phyloP scores from a whole-genome alignment of 2,113 vertebrate species.

The Pica pica region DNA sequence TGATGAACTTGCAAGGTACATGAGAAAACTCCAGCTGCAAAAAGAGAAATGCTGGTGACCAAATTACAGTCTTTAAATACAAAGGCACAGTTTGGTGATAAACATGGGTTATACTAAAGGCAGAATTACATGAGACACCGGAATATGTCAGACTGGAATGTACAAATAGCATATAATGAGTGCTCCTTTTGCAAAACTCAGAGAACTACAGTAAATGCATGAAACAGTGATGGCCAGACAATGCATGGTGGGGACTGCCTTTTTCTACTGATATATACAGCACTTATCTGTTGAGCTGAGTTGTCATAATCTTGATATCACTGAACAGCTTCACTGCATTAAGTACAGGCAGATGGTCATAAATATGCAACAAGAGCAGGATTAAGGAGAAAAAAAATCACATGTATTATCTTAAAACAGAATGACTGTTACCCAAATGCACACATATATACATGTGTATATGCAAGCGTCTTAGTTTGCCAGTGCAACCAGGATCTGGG shows the following conservation, averaged over 20 bases:
- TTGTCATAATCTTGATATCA: not conserved
- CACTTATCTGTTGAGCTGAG: not conserved
- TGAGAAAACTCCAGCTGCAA: not conserved
- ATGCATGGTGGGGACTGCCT: not conserved
- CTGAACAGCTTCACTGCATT: not conserved
- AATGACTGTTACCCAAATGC: not conserved
- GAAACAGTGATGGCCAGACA: not conserved
- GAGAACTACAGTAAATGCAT: not conserved
- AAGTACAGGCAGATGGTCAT: not conserved
- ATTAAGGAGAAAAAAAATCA: not conserved
- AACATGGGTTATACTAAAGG: not conserved
- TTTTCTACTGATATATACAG: not conserved
- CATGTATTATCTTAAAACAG: not conserved
- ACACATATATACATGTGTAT: accelerated
- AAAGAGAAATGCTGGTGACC: not conserved
- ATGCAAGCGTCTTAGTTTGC: not conserved
- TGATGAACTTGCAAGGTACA: not conserved
- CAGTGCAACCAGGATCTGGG: not conserved
- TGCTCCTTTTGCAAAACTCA: not conserved
- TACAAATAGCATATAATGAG: not conserved
- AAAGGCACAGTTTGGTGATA: not conserved
- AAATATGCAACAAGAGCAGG: not conserved
- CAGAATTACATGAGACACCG: not conserved
- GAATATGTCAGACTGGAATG: not conserved
- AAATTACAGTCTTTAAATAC: not conserved